phyloP scores from a whole-genome alignment of 2,797 vertebrate species.

The Prionace glauca region DNA sequence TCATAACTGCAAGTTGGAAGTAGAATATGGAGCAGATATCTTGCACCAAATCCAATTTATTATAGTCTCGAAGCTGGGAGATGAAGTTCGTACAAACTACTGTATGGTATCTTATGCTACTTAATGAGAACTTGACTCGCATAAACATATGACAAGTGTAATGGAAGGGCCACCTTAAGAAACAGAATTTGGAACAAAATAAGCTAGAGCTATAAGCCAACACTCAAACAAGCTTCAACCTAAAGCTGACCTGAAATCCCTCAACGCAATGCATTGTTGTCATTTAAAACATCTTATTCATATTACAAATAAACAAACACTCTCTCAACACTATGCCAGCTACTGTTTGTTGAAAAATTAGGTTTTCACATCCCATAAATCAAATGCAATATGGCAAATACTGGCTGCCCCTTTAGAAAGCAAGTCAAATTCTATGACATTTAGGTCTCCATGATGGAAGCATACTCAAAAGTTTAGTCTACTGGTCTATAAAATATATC shows the following conservation, averaged over 20 bases:
- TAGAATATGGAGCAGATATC: neutral
- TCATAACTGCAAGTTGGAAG: neutral
- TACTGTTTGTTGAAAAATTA: neutral
- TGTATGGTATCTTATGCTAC: neutral
- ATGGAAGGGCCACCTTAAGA: neutral
- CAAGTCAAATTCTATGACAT: neutral
- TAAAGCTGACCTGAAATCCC: neutral
- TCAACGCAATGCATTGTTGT: neutral
- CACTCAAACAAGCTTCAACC: neutral
- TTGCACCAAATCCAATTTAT: neutral
- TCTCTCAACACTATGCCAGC: neutral
- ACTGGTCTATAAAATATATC: too few relatives aligned
- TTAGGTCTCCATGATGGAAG: neutral
- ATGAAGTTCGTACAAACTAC: neutral
- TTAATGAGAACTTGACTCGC: neutral
- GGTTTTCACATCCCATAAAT: neutral
- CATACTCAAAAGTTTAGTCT: neutral
- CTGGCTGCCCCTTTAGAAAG: neutral
- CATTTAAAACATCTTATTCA: neutral
- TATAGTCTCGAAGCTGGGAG: neutral
- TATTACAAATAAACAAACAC: neutral
- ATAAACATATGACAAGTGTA: neutral
- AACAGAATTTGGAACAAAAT: neutral
- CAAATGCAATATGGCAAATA: neutral
- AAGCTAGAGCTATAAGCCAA: neutral